Evolutionary conservation across 2,888 invertebrate species (phyloP), one percentile per base, ranked within the genome.

Genomic region (Camponotus fellah): DNA sequence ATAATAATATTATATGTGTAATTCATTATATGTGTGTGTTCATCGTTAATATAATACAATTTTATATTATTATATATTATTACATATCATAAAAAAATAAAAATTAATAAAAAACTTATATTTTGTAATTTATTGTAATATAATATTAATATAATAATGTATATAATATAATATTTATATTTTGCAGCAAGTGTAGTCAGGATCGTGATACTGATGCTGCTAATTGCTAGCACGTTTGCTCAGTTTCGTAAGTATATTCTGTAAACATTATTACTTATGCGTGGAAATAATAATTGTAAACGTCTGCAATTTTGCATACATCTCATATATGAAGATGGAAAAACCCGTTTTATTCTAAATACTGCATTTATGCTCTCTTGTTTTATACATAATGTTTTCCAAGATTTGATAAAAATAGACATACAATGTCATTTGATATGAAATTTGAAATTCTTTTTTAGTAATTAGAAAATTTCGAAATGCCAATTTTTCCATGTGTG

Each of bases 161-260:
- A n/a, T 53, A n/a, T 8, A n/a, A n/a, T 49, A 37, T 76, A 60
- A 69, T 26, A 76, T 68, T 66, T 37, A n/a, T 53, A 26, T 66
- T 40, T 74, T 68, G 4, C 72, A 88, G 88, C 40, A 10, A 84
- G 37, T 58, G 60, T 69, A 65, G 26, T 62, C 43, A 10, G 82
- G 1, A 5, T 56, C 12, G 14, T 86, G 14, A 9, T 80, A 10
- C 49, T 75, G 21, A 65, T 72, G 12, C 4, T 85, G 37, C 10
- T 89, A 10, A 40, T 83, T 21, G 62, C 43, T 17, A n/a, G 58
- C 21, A 34, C 83, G 17, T 34, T 37, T 6, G 88, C 84, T 34
- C 91, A 90, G 12, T 40, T 88, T 46, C 32, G 91, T 91, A 86
- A 91, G 37, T 37, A 1, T 26, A 0, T 26, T 26, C 26, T 26